Base-by-base conservation (phyloP, 2,113 vertebrate genomes). In the Lophochroa leadbeateri region DNA sequence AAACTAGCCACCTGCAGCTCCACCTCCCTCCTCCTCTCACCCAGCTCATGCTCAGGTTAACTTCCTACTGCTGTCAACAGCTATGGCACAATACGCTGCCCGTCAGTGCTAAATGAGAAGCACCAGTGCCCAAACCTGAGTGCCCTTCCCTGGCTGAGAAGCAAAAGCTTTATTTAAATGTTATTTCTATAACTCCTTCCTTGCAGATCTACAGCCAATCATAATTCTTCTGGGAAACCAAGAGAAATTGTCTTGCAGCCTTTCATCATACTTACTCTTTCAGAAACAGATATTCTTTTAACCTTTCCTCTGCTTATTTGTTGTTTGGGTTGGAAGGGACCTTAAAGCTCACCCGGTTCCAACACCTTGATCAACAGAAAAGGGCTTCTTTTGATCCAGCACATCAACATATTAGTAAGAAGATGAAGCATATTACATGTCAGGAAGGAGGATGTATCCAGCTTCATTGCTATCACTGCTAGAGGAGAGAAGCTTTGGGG, bases 111-210 rank as follows among this genome's bases (percentile, higher is more conserved):
- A 74, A 91, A 60, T 35, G 68, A 82, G 71, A 90, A 92, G 80
- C 71, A 72, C 74, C 81, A 60, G 25, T 57, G 80, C 83, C 93
- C 93, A 92, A 85, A 78, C 71, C 76, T 28, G 50, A 4, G 4
- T 86, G 92, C n/a, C 70, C 71, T 81, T 88, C 64, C 58, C 92
- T 95, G 84, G 84, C 90, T 47, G 50, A 75, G 75, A 71, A 90
- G 55, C 91, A 95, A 88, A 50, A 14, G 23, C 86, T 77, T 84
- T 35, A 78, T 35, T 88, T 94, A 83, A 91, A 79, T 58, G 60
- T 52, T 82, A 61, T 75, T 94, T 94, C 92, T 90, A 27, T 17
- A 13, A 82, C 67, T 83, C 58, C 57, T 74, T 95, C 55, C 88
- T 78, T 50, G 39, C 63, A 85, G 70, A 89, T 76, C 52, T 81